These are phyloP conservation scores for Manis pentadactyla DNA, from an alignment of 2,797 vertebrate species.

Conservation along the genomic window DNA sequence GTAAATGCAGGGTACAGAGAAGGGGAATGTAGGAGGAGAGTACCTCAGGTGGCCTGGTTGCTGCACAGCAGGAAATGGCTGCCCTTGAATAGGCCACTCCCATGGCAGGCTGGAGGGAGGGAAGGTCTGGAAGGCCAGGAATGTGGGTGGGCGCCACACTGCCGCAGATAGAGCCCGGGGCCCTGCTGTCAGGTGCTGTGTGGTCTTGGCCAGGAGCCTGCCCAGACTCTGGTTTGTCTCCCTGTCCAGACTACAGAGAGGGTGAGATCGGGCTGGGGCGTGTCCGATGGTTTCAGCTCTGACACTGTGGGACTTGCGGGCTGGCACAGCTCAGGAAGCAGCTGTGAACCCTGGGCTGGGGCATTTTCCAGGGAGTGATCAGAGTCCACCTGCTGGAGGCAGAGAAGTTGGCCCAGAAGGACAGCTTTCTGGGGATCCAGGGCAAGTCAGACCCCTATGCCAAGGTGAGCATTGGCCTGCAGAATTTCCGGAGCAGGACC, in stretches of 20 bases:
- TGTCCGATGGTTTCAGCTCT: not conserved
- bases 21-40: not conserved
- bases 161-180: not conserved
- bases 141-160: accelerated
- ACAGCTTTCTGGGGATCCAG: conserved; percentile 94
- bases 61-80: not conserved
- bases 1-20: not conserved
- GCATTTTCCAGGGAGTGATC: conserved; percentile 92
- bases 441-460: conserved; percentile 97
- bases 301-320: not conserved
- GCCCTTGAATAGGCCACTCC: no score
- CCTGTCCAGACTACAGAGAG: accelerated
- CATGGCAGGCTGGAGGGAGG: no score
- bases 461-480: conserved; percentile 91
- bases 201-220: not conserved
- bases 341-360: not conserved
- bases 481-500: conserved; percentile 91
- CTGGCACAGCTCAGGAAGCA: not conserved
- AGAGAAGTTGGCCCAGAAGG: conserved; percentile 92
- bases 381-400: conserved; percentile 94
- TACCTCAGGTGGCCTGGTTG: not conserved
- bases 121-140: not conserved
- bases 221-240: not conserved
- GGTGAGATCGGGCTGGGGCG: not conserved
- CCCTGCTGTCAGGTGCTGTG: not conserved